Evolutionary conservation across 2,888 invertebrate species (phyloP), one percentile per base, ranked within the genome.

Genomic region (Euplagia quadripunctaria): DNA sequence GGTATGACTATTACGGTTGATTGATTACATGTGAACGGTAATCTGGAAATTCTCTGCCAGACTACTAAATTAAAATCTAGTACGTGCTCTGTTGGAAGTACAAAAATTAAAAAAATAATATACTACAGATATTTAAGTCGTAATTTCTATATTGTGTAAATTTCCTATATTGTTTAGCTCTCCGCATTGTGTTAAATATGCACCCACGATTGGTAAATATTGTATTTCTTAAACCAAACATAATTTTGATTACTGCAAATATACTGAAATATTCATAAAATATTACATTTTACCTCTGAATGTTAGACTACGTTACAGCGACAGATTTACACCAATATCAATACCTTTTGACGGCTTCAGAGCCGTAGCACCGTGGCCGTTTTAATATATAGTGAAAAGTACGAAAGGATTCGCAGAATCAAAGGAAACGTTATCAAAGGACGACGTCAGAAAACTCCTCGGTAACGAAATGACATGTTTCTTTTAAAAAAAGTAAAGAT

Each of bases 391-490:
- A 51, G 68, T 64, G 69, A 65, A 41, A 42, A 70, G 76, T 71
- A 73, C 61, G 75, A 76, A 58, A 69, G 74, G 74, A 72, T 77
- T 77, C 51, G 12, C 63, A 68, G 75, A 85, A 79, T 84, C 82
- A 87, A 87, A 83, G 79, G 76, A 71, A 79, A 71, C 69, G 63
- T 68, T 78, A 74, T 80, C 79, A 84, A 85, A 85, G 79, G 79
- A 77, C 70, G 67, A 49, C 66, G 72, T 68, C 6, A 41, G 72
- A 12, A 66, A 71, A 65, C 64, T 69, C 73, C 76, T 77, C 71
- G 67, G 52, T n/a, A 61, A 61, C 49, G 76, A 68, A 72, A 17
- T 14, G 61, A 12, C 1, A 43, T 64, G 43, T 43, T 43, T n/a
- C 5, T 43, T 14, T 64, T 14, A 43, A 63, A 41, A 42, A 31